phyloP scores from a whole-genome alignment of 1,140 invertebrate species.

The Drosophila guanche region DNA sequence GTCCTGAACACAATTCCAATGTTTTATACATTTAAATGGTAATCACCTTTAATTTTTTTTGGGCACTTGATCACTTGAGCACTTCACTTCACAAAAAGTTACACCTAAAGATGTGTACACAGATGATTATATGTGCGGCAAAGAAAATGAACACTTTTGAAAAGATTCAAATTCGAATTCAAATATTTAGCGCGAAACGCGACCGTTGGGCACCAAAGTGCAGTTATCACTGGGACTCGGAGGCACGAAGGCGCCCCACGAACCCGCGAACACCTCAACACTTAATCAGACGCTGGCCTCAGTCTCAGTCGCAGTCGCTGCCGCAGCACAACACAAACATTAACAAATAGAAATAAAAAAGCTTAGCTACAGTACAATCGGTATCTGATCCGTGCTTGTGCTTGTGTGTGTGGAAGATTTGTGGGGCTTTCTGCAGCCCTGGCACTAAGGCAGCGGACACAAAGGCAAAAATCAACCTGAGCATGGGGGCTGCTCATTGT shows the following conservation, averaged over 20 bases:
- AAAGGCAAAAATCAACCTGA: conserved; percentile 13
- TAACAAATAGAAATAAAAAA: conserved; percentile 15
- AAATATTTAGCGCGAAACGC: conserved; percentile 23
- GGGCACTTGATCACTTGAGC: no score
- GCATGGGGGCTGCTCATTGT: conserved; percentile 10
- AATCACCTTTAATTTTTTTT: conserved; percentile 5
- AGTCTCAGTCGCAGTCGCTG: conserved; percentile 19
- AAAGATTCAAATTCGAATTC: conserved; percentile 6
- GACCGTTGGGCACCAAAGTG: conserved; percentile 49
- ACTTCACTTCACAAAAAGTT: neutral
- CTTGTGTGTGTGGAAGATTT: conserved; percentile 19
- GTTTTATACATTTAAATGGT: neutral
- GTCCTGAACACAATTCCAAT: neutral
- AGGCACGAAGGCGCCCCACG: conserved; percentile 12
- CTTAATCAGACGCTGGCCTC: conserved; percentile 41
- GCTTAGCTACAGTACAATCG: neutral
- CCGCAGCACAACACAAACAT: conserved; percentile 19
- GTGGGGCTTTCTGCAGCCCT: conserved; percentile 37
- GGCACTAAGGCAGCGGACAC: conserved; percentile 36
- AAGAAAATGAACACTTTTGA: conserved; percentile 13
- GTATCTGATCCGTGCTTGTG: no score
- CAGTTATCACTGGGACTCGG: conserved; percentile 68
- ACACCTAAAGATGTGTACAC: conserved; percentile 12
- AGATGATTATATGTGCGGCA: neutral
- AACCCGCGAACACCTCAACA: conserved; percentile 47